Evolutionary conservation across 1,140 invertebrate species (phyloP), one percentile per base, ranked within the genome.

Genomic region (Drosophila hydei): DNA sequence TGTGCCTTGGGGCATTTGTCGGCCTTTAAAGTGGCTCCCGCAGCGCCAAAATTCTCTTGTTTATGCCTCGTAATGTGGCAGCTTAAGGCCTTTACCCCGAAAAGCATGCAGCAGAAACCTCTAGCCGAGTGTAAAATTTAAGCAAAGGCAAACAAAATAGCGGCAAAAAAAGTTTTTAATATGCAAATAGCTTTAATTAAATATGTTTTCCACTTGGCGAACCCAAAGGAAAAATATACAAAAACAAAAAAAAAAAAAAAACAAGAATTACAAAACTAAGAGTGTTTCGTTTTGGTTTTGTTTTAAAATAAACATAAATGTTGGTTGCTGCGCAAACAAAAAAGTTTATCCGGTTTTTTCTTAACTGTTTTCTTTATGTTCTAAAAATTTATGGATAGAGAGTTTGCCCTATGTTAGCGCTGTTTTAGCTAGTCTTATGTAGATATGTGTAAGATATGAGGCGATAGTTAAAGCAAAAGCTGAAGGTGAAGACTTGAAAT

Each of bases 151-250:
- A 68, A 43, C 21, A 50, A 60, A 55, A 69, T n/a, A 45, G 40
- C 14, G 30, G 38, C 25, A 7, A 64, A 48, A 77, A 87, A 88
- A 81, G 70, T 88, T 88, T 88, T 88, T 88, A 88, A 88, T 88
- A 88, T 88, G 83, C 83, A 84, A 78, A 88, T 88, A 88, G 83
- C 83, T 88, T 88, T 88, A 88, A 88, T 88, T 88, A 88, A 88
- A 88, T 88, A 88, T 88, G 83, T 77, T 88, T 88, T 88, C 84
- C 83, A 88, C 83, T 88, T 63, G 79, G 63, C 75, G 75, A 76
- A 75, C 78, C 69, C 83, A 72, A 81, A 81, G 30, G 71, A 76
- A 64, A 70, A 40, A 73, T 1, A 14, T 40, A n/a, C 5, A 42
- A 4, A 33, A 45, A 27, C 12, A 67, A 23, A 69, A 78, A 33